Percentiles rank a stretch among this genome's conserved stretches.
These are phyloP conservation scores for Orientallactaga bullata DNA, from an alignment of 2,113 vertebrate species.

Conservation along the genomic window DNA sequence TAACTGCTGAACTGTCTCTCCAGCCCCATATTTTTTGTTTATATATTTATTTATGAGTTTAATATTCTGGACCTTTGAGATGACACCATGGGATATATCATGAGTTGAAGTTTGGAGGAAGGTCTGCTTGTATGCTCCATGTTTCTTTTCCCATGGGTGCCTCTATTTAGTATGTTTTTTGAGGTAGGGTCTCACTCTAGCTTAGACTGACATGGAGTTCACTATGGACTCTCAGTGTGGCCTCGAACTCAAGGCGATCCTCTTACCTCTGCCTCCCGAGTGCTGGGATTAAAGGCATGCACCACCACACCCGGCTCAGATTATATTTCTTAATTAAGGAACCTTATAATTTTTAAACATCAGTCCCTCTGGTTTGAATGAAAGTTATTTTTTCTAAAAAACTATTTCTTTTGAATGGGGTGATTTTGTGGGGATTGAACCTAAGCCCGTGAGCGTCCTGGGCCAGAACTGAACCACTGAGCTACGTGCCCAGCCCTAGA, in stretches of 20 bases:
- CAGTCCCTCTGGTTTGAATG: background rate
- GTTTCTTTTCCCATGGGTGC: background rate
- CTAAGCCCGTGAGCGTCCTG: background rate
- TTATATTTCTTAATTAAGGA: background rate
- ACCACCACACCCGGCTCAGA: background rate
- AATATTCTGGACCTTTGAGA: background rate
- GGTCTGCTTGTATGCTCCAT: background rate
- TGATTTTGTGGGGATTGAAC: background rate
- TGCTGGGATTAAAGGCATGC: too few species aligned
- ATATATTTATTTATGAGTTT: background rate
- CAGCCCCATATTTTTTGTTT: too few species aligned
- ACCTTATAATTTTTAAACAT: constrained; percentile 4
- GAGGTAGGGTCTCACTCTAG: too few species aligned
- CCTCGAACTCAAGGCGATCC: too few species aligned
- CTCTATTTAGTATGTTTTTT: background rate
- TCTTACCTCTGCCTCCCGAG: too few species aligned
- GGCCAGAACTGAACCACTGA: background rate
- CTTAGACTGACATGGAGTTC: too few species aligned
- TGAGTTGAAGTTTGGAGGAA: background rate
- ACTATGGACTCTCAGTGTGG: too few species aligned
- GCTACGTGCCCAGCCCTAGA: background rate
- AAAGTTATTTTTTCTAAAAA: constrained; percentile 17
- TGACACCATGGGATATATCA: background rate
- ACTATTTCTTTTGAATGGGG: background rate
- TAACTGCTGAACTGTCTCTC: too few species aligned